Conservation (phyloP, 2,888 invertebrate species). For the Epirrita christyi region DNA sequence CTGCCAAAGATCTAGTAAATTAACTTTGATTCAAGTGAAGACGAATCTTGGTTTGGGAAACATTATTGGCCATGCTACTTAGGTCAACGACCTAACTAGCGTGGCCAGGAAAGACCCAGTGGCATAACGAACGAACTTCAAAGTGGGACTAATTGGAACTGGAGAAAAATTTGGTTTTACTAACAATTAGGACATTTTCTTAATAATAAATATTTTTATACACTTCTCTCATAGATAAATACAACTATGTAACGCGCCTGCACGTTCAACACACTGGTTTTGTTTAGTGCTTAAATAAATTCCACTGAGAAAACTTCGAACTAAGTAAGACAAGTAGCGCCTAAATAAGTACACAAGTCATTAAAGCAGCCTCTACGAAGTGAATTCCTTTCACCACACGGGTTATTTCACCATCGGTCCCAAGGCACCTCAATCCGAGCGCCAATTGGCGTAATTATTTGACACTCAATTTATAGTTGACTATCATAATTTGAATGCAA, state of each 20-base stretch:
- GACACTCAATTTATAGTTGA: too few relatives aligned
- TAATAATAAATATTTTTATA: slow-evolving; percentile 9
- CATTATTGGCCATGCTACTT: background rate
- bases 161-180: background rate
- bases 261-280: slow-evolving; percentile 16
- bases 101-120: too few relatives aligned
- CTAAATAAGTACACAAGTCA: background rate
- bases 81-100: too few relatives aligned
- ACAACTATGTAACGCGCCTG: slow-evolving; percentile 21
- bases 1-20: background rate
- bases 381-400: too few relatives aligned
- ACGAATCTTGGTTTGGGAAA: background rate
- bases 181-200: slow-evolving; percentile 5
- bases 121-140: too few relatives aligned
- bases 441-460: too few relatives aligned
- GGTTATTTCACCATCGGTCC: too few relatives aligned
- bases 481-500: too few relatives aligned
- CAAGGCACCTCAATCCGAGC: background rate
- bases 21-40: too few relatives aligned
- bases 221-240: slow-evolving; percentile 2
- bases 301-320: background rate
- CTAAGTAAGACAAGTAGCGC: background rate
- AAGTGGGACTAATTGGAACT: too few relatives aligned
- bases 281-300: too few relatives aligned
- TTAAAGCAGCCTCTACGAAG: too few relatives aligned